Conservation (phyloP, 2,888 invertebrate species). For the Cheilosia urbana region DNA sequence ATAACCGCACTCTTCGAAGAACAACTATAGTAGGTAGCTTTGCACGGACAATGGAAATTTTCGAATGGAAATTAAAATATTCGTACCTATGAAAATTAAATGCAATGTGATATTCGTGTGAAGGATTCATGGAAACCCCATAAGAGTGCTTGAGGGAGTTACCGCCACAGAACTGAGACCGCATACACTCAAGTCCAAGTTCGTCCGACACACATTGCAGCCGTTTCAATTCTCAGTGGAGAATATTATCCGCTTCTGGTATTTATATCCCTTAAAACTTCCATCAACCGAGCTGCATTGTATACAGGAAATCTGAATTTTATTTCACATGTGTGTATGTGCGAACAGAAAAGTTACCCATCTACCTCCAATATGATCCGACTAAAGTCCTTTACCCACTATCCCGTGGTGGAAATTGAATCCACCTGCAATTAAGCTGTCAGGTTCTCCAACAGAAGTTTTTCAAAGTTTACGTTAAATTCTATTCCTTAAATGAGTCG, state of each 20-base stretch:
- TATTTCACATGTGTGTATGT: conserved; percentile 36
- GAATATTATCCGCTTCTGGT: no score
- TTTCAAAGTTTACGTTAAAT: conserved; percentile 55
- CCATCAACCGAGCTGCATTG: background rate
- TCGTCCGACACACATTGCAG: conserved; percentile 51
- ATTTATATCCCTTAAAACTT: conserved; percentile 14
- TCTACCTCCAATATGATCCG: conserved; percentile 8
- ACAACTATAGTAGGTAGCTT: no score
- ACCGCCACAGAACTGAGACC: conserved; percentile 11
- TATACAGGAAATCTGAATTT: conserved; percentile 41
- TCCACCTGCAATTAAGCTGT: conserved; percentile 72
- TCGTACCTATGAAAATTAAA: conserved; percentile 70
- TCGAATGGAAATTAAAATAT: conserved; percentile 79
- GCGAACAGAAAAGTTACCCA: conserved; percentile 12
- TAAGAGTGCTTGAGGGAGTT: conserved; percentile 31
- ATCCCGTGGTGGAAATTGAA: conserved; percentile 59
- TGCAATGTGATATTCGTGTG: conserved; percentile 71
- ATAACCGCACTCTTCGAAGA: conserved; percentile 64
- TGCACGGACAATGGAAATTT: conserved; percentile 79
- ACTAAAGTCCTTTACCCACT: conserved; percentile 7
- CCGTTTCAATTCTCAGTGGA: conserved; percentile 45
- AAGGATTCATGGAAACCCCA: conserved; percentile 34
- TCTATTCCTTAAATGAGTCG: conserved; percentile 45
- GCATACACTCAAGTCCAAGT: conserved; percentile 47
- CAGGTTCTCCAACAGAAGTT: conserved; percentile 66